A percentile compares a stretch with the other conserved stretches of the same genome.
These are phyloP conservation scores for Cephalotes varians DNA, from an alignment of 2,888 invertebrate species.

Conservation along the genomic window DNA sequence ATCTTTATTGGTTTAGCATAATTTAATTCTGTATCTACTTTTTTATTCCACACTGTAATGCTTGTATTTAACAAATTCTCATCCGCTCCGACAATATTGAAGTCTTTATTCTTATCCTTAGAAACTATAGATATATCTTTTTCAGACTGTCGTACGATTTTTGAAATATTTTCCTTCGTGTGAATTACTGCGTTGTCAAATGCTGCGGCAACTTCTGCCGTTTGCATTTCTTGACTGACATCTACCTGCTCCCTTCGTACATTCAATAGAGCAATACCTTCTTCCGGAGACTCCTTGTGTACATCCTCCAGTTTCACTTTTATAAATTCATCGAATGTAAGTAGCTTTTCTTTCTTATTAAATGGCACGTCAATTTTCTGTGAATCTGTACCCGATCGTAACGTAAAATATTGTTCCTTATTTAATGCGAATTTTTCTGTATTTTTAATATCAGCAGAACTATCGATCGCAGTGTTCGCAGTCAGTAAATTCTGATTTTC, in stretches of 20 bases:
- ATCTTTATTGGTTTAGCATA: slow-evolving; percentile 90
- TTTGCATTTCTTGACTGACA: not conserved
- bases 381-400: not conserved
- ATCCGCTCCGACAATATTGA: not conserved
- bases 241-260: slow-evolving; percentile 36
- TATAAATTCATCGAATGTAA: slow-evolving; percentile 61
- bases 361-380: not conserved
- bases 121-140: not conserved
- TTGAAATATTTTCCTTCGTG: not conserved
- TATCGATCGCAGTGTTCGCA: not conserved
- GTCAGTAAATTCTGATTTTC: slow-evolving; percentile 15
- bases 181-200: not conserved
- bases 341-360: not conserved
- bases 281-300: slow-evolving; percentile 41
- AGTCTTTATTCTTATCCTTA: not conserved
- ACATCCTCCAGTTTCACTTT: slow-evolving; percentile 35
- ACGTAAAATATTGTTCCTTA: too few relatives aligned
- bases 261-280: slow-evolving; percentile 33
- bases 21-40: slow-evolving; percentile 77
- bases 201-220: not conserved
- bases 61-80: slow-evolving; percentile 72
- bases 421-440: not conserved
- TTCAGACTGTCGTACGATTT: not conserved
- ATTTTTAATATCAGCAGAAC: not conserved
- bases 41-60: slow-evolving; percentile 82